Evolutionary conservation across 92 coral and sea anemone genomes (phyloP), one percentile per base, ranked within the genome.

Genomic region (Diadumene lineata): DNA sequence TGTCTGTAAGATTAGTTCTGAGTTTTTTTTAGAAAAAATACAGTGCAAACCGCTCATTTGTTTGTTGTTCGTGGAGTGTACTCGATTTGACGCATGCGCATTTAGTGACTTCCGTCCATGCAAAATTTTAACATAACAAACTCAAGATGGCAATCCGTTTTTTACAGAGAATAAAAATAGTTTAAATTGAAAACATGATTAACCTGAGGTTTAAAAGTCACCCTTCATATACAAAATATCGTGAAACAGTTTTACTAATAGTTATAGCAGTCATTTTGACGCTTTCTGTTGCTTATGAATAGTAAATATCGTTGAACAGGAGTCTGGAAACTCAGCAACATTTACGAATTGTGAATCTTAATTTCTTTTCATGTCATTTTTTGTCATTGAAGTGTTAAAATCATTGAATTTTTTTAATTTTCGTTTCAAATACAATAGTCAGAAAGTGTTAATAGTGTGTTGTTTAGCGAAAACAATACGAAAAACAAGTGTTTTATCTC

Each of bases 51-150:
- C 48, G 7, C 7, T 4, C 7, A 38, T 4, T 38, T 38, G 13
- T 38, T 38, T 38, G 48, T 38, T 38, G 48, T 38, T 13, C 7
- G 6, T 38, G 8, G 60, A 53, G 60, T 53, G 19, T n/a, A 8
- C 4, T 55, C 11, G 31, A 10, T 3, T 28, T 4, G 19, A 19
- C 68, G 68, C 68, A 62, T 62, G 68, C 68, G 68, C 38, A 19
- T 4, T 62, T 7, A 31, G 43, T 15, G 43, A 62, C 68, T 62
- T 62, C 68, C 68, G 68, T 62, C 23, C 19, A 38, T 38, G 7
- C 48, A 13, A 38, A 13, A 38, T 4, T 13, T 38, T 6, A 38
- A 38, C 6, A 38, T 4, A 6, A 38, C 48, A 4, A 6, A 38
- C 13, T 4, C 6, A 38, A 38, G 48, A 38, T 38, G 48, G 13